These are phyloP conservation scores for Okamejei kenojei DNA, from an alignment of 2,797 vertebrate genomes.

Conservation along the genomic window DNA sequence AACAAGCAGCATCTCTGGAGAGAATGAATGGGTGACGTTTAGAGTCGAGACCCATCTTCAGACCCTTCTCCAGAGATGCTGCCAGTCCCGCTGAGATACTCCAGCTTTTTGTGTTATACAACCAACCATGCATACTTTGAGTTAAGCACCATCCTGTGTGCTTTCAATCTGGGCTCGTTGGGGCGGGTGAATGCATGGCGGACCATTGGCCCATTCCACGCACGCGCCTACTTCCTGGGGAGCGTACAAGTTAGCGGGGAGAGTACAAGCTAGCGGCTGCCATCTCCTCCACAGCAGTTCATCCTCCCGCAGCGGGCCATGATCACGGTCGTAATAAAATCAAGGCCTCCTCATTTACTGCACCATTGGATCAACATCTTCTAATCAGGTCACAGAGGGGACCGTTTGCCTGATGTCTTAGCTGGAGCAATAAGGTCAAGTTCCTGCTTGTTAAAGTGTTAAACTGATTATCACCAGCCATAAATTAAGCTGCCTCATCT, in stretches of 20 bases:
- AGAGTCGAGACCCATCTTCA: no score
- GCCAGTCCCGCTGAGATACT: no score
- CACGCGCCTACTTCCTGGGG: not conserved
- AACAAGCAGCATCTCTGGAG: no score
- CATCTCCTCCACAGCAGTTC: no score
- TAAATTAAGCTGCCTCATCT: conserved; percentile 14
- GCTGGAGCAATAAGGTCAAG: conserved; percentile 9
- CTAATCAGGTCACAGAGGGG: not conserved
- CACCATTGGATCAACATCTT: conserved; percentile 2
- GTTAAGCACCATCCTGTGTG: not conserved
- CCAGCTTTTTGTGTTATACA: no score
- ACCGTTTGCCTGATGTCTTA: not conserved
- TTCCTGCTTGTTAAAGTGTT: not conserved
- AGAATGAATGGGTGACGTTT: no score
- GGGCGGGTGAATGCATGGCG: not conserved
- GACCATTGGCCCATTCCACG: not conserved
- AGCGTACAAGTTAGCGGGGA: not conserved
- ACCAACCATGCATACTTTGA: not conserved
- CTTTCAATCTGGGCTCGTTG: not conserved
- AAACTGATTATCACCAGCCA: conserved; percentile 11
- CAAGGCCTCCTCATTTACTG: not conserved
- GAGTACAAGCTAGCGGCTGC: no score
- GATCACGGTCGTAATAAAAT: not conserved
- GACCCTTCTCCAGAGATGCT: no score
- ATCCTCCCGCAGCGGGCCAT: not conserved